Evolutionary conservation across 2,888 invertebrate species (phyloP).

Genomic region (Odontomyia ornata): DNA sequence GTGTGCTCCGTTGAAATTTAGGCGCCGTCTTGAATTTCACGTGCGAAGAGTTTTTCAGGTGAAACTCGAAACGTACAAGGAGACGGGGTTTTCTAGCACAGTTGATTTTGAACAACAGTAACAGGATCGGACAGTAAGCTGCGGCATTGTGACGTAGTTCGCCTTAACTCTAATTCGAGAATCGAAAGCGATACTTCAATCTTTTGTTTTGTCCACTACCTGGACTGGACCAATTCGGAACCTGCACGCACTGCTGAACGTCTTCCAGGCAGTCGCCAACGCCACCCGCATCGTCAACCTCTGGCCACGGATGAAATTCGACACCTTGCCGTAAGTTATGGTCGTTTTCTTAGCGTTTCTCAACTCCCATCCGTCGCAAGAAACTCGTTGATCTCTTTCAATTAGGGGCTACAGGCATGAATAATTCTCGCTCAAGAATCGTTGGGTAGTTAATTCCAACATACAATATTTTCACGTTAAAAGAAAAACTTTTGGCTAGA

Average conservation of each 20-base stretch:
- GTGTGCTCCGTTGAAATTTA: conserved; percentile 29
- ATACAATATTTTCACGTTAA: too few species aligned
- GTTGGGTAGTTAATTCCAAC: too few species aligned
- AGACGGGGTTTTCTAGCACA: neutral
- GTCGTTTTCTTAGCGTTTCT: conserved; percentile 11
- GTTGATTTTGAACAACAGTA: neutral
- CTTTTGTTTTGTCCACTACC: conserved; percentile 25
- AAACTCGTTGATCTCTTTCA: neutral
- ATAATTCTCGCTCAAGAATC: neutral
- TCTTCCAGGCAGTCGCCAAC: conserved; percentile 2
- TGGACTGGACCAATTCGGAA: conserved; percentile 38
- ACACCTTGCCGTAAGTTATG: conserved; percentile 41
- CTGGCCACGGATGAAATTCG: conserved; percentile 37
- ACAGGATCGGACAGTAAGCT: neutral
- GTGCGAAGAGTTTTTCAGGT: conserved; percentile 23
- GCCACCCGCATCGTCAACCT: conserved; percentile 41
- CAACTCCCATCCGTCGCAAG: conserved; percentile 10
- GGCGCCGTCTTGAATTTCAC: conserved; percentile 44
- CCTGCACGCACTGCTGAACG: conserved; percentile 27
- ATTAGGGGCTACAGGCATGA: neutral
- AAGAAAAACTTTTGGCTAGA: too few species aligned
- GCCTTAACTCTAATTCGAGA: conserved; percentile 16
- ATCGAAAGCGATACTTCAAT: conserved; percentile 36
- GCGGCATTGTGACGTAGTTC: neutral
- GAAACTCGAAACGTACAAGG: conserved; percentile 23